These are phyloP conservation scores for Sarcophaga subvicina DNA, from an alignment of 2,888 invertebrate species.

Conservation along the genomic window DNA sequence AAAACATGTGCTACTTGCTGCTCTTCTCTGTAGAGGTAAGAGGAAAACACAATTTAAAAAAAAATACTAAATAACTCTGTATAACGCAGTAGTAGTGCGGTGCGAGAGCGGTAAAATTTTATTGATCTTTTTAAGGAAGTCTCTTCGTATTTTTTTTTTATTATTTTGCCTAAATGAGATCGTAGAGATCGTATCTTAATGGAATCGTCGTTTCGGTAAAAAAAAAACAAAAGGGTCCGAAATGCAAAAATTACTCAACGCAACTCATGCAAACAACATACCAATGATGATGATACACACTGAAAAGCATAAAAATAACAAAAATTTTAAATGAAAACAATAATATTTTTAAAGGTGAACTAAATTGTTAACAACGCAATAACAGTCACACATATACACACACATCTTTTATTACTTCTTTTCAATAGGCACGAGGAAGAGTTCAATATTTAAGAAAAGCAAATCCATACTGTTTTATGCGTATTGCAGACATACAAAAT, in stretches of 20 bases:
- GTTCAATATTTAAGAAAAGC: too few species aligned
- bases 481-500: neutral
- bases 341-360: constrained; percentile 60
- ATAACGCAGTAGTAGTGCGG: neutral
- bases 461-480: too few species aligned
- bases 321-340: neutral
- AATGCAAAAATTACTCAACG: constrained; percentile 37
- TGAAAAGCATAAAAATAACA: constrained; percentile 31
- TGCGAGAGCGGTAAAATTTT: constrained; percentile 61
- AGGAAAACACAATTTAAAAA: constrained; percentile 8
- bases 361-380: constrained; percentile 46
- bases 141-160: neutral
- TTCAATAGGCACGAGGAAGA: too few species aligned
- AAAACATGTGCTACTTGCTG: constrained; percentile 18
- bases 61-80: constrained; percentile 11
- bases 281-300: neutral
- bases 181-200: neutral
- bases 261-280: neutral
- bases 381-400: constrained; percentile 25
- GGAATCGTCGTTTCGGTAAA: neutral
- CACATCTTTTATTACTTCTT: neutral
- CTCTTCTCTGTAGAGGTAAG: too few species aligned
- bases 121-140: constrained; percentile 66
- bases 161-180: neutral
- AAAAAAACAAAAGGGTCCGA: constrained; percentile 49